Evolutionary conservation across 2,113 vertebrate species (phyloP).

Genomic region (Salminus brasiliensis): DNA sequence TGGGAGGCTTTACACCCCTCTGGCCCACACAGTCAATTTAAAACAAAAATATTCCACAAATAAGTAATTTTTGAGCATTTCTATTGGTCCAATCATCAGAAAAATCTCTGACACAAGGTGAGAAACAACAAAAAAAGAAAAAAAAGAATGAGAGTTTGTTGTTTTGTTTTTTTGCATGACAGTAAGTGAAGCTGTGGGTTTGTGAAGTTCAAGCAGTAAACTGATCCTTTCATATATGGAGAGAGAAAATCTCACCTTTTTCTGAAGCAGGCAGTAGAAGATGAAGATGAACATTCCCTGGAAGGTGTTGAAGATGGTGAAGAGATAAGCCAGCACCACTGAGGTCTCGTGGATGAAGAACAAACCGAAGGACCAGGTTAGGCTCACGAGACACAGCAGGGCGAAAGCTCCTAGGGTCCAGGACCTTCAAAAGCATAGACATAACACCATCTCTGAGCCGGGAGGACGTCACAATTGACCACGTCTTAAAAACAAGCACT

Average conservation of each 20-base stretch:
- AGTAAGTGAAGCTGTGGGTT: no score
- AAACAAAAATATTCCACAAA: no score
- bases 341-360: constrained; percentile 96
- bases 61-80: no score
- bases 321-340: constrained; percentile 96
- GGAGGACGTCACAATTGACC: neutral
- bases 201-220: no score
- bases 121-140: no score
- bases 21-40: no score
- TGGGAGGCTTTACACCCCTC: no score
- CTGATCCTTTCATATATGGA: no score
- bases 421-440: constrained; percentile 82
- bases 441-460: constrained; percentile 34
- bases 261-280: constrained; percentile 98
- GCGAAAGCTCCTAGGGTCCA: constrained; percentile 98
- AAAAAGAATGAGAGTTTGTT: no score
- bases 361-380: constrained; percentile 97
- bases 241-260: constrained; percentile 88
- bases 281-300: constrained; percentile 99
- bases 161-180: no score
- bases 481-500: constrained; percentile 32
- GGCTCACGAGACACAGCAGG: constrained; percentile 92
- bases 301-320: constrained; percentile 98
- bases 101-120: no score
- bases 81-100: no score